These are phyloP conservation scores for Nylanderia fulva DNA, from an alignment of 1,140 invertebrate genomes.

Conservation along the genomic window DNA sequence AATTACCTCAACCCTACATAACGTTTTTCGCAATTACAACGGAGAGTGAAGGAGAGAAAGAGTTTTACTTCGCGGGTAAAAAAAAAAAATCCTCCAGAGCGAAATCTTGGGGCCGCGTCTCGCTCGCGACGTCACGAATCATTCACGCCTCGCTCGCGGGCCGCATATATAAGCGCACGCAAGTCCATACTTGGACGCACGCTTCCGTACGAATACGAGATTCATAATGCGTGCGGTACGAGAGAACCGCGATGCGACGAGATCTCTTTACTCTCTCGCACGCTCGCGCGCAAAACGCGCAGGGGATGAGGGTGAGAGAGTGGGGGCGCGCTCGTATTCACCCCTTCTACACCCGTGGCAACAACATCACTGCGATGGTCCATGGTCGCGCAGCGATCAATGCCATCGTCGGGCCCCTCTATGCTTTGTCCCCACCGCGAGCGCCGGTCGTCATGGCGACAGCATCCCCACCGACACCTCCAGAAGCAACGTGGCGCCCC, in stretches of 20 bases:
- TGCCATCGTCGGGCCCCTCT: constrained; percentile 81
- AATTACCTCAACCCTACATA: neutral
- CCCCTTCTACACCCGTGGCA: constrained; percentile 80
- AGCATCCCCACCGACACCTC: constrained; percentile 80
- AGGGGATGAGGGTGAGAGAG: constrained; percentile 42
- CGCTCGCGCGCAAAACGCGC: constrained; percentile 45
- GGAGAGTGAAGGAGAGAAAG: too few relatives aligned
- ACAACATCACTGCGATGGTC: constrained; percentile 78
- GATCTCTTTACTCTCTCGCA: neutral
- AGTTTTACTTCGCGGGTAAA: neutral
- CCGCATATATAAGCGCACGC: constrained; percentile 79
- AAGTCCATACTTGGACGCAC: constrained; percentile 80
- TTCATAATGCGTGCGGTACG: constrained; percentile 77
- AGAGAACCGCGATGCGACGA: constrained; percentile 11
- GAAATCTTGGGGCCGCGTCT: constrained; percentile 48
- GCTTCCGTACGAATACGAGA: constrained; percentile 77
- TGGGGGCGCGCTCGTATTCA: constrained; percentile 78
- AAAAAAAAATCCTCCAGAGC: neutral
- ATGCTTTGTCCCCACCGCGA: constrained; percentile 72
- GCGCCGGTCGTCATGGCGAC: constrained; percentile 81
- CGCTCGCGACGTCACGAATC: constrained; percentile 71
- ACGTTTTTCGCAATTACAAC: neutral
- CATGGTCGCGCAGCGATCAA: constrained; percentile 83
- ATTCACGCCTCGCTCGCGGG: constrained; percentile 78
- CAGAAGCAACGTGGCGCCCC: constrained; percentile 39